These are phyloP conservation scores for Furnarius figulus DNA, from an alignment of 2,113 vertebrate genomes.

Conservation along the genomic window DNA sequence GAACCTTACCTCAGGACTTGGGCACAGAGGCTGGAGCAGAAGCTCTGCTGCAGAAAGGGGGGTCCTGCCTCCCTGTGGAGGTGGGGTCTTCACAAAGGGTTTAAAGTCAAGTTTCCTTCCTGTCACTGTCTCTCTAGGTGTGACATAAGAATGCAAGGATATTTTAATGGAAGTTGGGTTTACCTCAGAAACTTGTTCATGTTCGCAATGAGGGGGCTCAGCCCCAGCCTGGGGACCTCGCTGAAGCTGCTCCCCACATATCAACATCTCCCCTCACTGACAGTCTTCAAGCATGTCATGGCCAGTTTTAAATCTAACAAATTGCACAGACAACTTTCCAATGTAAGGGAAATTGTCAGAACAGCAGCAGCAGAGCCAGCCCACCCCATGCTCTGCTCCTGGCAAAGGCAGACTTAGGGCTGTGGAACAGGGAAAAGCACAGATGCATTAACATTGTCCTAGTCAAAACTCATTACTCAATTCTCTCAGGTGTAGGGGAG, in stretches of 20 bases:
- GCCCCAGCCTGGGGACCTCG: accelerated
- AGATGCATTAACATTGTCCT: not conserved
- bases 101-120: not conserved
- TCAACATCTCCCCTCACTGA: accelerated
- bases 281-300: not conserved
- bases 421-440: not conserved
- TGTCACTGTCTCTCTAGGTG: not conserved
- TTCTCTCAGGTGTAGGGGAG: not conserved
- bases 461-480: not conserved
- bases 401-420: not conserved
- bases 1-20: not conserved
- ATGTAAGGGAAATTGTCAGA: accelerated
- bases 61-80: accelerated
- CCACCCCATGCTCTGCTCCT: accelerated
- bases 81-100: not conserved
- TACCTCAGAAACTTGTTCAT: not conserved
- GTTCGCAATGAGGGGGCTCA: no score
- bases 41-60: accelerated
- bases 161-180: not conserved
- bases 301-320: not conserved
- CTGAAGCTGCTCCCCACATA: accelerated
- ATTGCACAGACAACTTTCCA: not conserved
- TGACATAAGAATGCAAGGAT: not conserved
- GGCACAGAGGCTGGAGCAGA: not conserved
- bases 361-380: not conserved